phyloP scores from a whole-genome alignment of 2,797 vertebrate species.

The Erethizon dorsatum region DNA sequence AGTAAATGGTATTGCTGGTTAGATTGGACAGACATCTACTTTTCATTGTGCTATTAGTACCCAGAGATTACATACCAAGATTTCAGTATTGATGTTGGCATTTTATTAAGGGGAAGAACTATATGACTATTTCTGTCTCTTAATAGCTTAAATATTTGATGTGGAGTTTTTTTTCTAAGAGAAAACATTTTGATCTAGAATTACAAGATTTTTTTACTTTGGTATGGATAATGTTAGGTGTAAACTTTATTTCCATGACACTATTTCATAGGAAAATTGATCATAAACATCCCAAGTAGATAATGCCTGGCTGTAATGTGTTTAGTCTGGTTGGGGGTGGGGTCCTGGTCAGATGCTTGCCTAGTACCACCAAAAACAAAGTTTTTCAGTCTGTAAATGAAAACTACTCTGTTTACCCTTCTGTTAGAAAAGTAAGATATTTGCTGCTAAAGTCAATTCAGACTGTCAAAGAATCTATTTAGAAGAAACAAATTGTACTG shows the following conservation, averaged over 20 bases:
- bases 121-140: neutral
- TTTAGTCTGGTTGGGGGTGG: neutral
- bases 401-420: neutral
- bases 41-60: neutral
- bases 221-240: neutral
- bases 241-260: slow-evolving; percentile 18
- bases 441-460: slow-evolving; percentile 11
- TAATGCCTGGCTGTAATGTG: neutral
- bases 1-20: neutral
- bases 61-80: neutral
- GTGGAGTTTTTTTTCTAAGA: neutral
- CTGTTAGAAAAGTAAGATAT: neutral
- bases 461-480: neutral
- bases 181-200: slow-evolving; percentile 41
- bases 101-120: neutral
- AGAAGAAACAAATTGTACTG: slow-evolving; percentile 15
- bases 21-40: neutral
- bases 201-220: neutral
- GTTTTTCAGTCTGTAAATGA: neutral
- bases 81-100: neutral
- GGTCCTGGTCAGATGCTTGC: neutral
- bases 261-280: neutral
- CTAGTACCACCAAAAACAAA: neutral
- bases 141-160: slow-evolving; percentile 46
- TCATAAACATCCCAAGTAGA: neutral